These are phyloP conservation scores for Megaceryle torquata DNA, from an alignment of 2,113 vertebrate genomes.

Conservation along the genomic window DNA sequence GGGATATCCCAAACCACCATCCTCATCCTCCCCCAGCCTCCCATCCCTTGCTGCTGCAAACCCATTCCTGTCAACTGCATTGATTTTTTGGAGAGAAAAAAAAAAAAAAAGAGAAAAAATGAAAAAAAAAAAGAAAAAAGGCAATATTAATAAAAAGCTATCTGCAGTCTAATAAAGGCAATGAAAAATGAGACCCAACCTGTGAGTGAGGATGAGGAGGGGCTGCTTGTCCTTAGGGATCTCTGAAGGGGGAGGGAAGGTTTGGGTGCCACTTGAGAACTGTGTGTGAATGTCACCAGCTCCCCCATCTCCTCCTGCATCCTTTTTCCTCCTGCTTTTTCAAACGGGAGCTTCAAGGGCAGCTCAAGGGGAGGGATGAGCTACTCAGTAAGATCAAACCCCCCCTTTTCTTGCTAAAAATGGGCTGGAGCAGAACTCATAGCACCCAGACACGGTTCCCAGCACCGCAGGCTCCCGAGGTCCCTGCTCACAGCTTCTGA, in stretches of 20 bases:
- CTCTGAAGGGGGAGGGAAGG: neutral
- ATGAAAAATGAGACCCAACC: neutral
- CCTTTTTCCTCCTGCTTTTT: neutral
- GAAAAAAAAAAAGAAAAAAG: neutral
- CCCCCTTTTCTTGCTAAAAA: neutral
- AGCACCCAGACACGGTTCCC: fast-evolving
- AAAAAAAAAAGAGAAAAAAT: too few relatives aligned
- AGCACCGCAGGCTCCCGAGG: neutral
- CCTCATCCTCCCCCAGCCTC: neutral
- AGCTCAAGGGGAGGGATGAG: neutral
- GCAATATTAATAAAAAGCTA: too few relatives aligned
- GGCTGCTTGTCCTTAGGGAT: neutral
- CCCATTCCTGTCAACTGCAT: fast-evolving
- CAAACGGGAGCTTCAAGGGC: fast-evolving
- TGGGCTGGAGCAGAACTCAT: neutral
- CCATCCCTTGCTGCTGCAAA: neutral
- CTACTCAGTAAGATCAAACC: neutral
- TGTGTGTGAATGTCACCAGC: neutral
- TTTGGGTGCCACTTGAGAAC: neutral
- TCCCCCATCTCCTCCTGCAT: fast-evolving
- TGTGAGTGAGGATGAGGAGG: neutral
- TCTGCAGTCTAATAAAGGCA: conserved; percentile 18
- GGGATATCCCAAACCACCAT: neutral
- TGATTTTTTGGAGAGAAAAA: neutral
- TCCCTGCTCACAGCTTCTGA: fast-evolving